Conservation (phyloP, 2,113 vertebrate genomes). For the Corvus hawaiiensis region DNA sequence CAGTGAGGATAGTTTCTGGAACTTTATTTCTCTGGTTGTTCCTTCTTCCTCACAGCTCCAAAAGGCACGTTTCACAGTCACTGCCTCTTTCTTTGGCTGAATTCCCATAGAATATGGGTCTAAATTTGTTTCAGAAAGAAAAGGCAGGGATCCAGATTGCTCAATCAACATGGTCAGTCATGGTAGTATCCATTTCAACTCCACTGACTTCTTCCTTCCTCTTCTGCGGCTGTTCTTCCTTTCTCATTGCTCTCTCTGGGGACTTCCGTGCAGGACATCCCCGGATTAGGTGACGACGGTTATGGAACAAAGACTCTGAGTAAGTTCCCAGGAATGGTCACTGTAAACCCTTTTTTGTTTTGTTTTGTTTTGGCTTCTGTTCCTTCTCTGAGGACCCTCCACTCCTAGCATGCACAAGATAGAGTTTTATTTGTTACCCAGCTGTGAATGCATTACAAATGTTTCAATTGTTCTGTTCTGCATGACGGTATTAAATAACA, state of each 20-base stretch:
- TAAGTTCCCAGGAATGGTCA: constrained; percentile 95
- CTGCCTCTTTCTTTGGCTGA: constrained; percentile 2
- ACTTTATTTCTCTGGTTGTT: background rate
- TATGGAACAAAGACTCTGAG: constrained; percentile 99
- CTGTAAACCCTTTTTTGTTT: constrained; percentile 74
- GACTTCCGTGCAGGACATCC: constrained; percentile 94
- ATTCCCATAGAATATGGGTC: background rate
- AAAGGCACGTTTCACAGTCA: background rate
- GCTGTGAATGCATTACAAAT: constrained; percentile 78
- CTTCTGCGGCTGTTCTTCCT: constrained; percentile 87
- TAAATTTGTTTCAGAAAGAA: constrained; percentile 5
- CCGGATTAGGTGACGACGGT: constrained; percentile 98
- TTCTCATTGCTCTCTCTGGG: constrained; percentile 87
- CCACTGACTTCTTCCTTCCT: constrained; percentile 89
- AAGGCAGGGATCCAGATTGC: constrained; percentile 77
- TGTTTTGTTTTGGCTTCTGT: constrained; percentile 76
- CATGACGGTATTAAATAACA: constrained; percentile 76
- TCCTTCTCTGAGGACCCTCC: constrained; percentile 73
- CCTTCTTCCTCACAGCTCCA: background rate
- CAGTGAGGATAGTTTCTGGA: background rate
- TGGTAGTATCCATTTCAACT: constrained; percentile 79
- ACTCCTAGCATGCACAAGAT: constrained; percentile 82
- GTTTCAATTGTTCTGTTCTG: constrained; percentile 73
- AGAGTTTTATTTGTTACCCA: constrained; percentile 78
- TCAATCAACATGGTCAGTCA: constrained; percentile 76